These are phyloP conservation scores for Cnemophilus loriae DNA, from an alignment of 2,113 vertebrate species.

Conservation along the genomic window DNA sequence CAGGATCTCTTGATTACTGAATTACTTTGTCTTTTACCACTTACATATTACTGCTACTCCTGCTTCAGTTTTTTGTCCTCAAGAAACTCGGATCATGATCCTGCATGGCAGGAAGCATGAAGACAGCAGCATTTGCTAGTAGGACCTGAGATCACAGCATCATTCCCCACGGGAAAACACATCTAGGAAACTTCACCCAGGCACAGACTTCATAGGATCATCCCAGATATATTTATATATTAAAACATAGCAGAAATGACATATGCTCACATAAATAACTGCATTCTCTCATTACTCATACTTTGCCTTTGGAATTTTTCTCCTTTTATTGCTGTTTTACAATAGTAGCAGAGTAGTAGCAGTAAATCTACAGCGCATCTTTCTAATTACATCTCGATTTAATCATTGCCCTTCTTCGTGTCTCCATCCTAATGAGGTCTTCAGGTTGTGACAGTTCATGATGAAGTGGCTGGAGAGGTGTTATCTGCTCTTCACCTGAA, in stretches of 20 bases:
- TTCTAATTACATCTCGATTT: neutral
- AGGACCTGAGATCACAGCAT: neutral
- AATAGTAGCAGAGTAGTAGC: neutral
- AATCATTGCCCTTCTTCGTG: neutral
- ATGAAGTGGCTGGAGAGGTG: neutral
- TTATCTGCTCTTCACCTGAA: conserved; percentile 1
- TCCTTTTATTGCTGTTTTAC: neutral
- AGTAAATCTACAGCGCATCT: neutral
- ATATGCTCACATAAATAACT: neutral
- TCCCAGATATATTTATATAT: neutral
- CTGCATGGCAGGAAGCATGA: accelerated
- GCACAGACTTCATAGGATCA: neutral
- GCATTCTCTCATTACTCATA: neutral
- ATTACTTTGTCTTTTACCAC: neutral
- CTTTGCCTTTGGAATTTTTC: neutral
- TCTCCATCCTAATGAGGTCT: conserved; percentile 8
- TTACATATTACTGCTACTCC: neutral
- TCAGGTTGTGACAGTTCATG: neutral
- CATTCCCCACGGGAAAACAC: neutral
- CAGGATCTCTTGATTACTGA: neutral
- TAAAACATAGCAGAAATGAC: neutral
- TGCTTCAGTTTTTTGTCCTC: neutral
- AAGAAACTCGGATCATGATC: neutral
- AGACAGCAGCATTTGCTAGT: neutral
- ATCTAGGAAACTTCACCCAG: neutral